phyloP scores from a whole-genome alignment of 2,797 vertebrate species.

The Nasua narica region DNA sequence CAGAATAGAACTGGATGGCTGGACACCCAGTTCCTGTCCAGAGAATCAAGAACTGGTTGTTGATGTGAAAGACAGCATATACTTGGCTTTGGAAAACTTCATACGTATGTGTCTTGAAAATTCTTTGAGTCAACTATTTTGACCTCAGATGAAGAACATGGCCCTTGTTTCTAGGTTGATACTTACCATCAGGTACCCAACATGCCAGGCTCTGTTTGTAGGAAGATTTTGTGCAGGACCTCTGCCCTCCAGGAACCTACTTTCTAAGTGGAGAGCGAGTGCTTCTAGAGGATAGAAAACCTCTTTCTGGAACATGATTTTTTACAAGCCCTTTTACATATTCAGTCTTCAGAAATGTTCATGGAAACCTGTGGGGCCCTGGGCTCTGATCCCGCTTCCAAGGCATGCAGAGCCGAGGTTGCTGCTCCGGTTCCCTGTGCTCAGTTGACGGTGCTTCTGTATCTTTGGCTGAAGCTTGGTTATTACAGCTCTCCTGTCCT shows the following conservation, averaged over 20 bases:
- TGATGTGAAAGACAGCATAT: neutral
- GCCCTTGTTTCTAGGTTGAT: neutral
- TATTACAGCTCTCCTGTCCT: neutral
- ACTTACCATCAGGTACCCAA: neutral
- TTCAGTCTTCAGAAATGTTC: neutral
- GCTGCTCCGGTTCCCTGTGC: fast-evolving
- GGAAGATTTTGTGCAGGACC: neutral
- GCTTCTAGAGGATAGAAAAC: neutral
- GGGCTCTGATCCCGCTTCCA: neutral
- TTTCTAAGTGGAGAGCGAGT: neutral
- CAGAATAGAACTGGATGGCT: neutral
- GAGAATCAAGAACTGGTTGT: neutral
- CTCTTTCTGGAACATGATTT: neutral
- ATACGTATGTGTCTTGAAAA: neutral
- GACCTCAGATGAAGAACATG: neutral
- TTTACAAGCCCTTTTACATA: neutral
- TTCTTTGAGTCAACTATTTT: neutral
- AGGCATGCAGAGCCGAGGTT: neutral
- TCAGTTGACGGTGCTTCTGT: neutral
- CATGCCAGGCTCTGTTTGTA: neutral
- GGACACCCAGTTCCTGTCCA: neutral
- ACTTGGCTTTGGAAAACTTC: neutral
- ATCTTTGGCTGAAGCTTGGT: neutral
- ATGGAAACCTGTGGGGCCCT: neutral
- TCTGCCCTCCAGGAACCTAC: neutral